Evolutionary conservation across 35 echinoderm and acorn worm genomes (phyloP).

Genomic region (Eucidaris tribuloides): DNA sequence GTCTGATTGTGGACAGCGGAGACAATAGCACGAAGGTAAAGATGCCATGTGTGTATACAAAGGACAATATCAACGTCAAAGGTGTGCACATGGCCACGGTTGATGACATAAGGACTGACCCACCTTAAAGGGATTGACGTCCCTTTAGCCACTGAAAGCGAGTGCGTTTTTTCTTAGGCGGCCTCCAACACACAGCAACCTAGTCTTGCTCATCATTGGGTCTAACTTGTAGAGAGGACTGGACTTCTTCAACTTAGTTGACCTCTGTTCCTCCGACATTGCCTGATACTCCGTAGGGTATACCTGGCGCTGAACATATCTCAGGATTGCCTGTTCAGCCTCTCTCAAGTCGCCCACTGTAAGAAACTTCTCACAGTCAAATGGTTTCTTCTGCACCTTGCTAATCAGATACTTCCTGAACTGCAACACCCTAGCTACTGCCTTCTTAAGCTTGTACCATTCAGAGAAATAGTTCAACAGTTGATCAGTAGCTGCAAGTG

Average conservation of each 20-base stretch:
- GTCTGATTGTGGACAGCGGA: constrained; percentile 25
- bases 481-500: not conserved
- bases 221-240: not conserved
- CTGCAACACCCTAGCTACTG: not conserved
- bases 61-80: constrained; percentile 17
- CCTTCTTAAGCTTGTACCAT: constrained; percentile 21
- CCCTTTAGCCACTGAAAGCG: constrained; percentile 4
- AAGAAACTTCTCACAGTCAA: no score
- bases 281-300: no score
- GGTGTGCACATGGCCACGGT: constrained; percentile 33
- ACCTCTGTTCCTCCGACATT: no score
- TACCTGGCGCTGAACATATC: no score
- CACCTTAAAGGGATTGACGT: constrained; percentile 44
- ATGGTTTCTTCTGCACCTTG: not conserved
- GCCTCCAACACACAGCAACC: no score
- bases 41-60: constrained; percentile 35
- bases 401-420: not conserved
- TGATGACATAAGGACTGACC: constrained; percentile 32
- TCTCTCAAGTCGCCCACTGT: no score
- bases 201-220: no score
- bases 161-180: no score
- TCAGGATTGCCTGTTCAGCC: no score
- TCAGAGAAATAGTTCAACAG: not conserved
- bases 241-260: not conserved
- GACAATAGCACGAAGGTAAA: constrained; percentile 13